Evolutionary conservation across 2,888 invertebrate genomes (phyloP).

Genomic region (Lissocephala sabroskyi): DNA sequence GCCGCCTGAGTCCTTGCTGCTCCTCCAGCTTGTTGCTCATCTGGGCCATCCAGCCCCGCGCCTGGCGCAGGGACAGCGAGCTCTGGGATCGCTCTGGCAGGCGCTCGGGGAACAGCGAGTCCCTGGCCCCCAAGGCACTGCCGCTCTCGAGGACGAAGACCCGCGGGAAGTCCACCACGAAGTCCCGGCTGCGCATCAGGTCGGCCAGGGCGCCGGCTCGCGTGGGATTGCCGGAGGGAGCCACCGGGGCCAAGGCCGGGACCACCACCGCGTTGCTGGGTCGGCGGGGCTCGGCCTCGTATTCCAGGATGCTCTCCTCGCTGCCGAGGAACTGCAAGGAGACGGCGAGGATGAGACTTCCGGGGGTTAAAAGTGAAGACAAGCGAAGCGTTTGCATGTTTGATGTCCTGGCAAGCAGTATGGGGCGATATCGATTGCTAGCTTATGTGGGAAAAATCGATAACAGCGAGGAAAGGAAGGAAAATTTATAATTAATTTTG

Average conservation of each 20-base stretch:
- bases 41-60: conserved; percentile 54
- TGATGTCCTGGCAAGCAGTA: conserved; percentile 22
- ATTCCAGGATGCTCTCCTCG: conserved; percentile 87
- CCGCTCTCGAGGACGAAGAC: conserved; percentile 61
- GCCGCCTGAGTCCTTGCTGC: conserved; percentile 59
- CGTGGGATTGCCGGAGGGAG: conserved; percentile 3
- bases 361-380: conserved; percentile 16
- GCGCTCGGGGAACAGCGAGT: conserved; percentile 44
- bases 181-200: conserved; percentile 64
- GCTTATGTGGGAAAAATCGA: too few species aligned
- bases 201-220: conserved; percentile 46
- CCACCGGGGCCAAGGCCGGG: neutral
- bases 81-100: conserved; percentile 70
- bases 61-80: conserved; percentile 60
- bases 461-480: too few species aligned
- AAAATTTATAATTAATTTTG: neutral
- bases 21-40: conserved; percentile 67
- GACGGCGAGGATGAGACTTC: conserved; percentile 1
- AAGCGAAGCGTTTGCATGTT: conserved; percentile 37
- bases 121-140: conserved; percentile 50
- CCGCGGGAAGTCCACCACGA: conserved; percentile 66
- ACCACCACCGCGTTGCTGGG: conserved; percentile 36
- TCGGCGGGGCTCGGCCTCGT: conserved; percentile 75
- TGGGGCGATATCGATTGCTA: conserved; percentile 4
- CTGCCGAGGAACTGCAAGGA: conserved; percentile 82